A percentile compares a stretch with the other conserved stretches of the same genome.
Conservation (phyloP, 2,797 vertebrate genomes). For the Peromyscus nudipes region DNA sequence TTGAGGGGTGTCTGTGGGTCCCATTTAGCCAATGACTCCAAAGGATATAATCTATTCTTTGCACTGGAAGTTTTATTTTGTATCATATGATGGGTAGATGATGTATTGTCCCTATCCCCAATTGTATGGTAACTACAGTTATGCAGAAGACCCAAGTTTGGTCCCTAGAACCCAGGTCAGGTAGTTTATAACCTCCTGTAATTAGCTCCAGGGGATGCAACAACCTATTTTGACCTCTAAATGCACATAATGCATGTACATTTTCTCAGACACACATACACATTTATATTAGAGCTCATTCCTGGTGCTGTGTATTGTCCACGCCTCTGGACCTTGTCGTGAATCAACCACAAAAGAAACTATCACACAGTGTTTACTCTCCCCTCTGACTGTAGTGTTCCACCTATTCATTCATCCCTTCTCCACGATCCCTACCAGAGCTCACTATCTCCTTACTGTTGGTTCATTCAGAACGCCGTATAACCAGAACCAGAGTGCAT, state of each 20-base stretch:
- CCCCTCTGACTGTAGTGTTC: not conserved
- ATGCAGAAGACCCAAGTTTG: not conserved
- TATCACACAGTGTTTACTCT: not conserved
- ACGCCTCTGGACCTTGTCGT: not conserved
- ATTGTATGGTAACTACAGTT: not conserved
- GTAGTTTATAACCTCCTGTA: no score
- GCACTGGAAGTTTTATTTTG: not conserved
- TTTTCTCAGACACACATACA: not conserved
- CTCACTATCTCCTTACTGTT: not conserved
- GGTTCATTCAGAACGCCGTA: not conserved
- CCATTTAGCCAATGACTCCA: not conserved
- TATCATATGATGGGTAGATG: not conserved
- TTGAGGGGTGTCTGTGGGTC: no score
- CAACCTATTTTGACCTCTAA: not conserved
- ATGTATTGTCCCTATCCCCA: not conserved
- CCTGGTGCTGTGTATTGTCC: no score
- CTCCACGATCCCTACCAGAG: not conserved
- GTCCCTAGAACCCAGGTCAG: no score
- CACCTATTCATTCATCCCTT: not conserved
- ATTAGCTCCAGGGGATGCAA: not conserved
- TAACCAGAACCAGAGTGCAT: not conserved
- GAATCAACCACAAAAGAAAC: not conserved
- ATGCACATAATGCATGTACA: not conserved
- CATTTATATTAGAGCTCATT: not conserved
- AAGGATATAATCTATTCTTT: not conserved